A percentile compares a stretch with the other conserved stretches of the same genome.
Conservation (phyloP, 2,797 vertebrate species). For the Chromis chromis region DNA sequence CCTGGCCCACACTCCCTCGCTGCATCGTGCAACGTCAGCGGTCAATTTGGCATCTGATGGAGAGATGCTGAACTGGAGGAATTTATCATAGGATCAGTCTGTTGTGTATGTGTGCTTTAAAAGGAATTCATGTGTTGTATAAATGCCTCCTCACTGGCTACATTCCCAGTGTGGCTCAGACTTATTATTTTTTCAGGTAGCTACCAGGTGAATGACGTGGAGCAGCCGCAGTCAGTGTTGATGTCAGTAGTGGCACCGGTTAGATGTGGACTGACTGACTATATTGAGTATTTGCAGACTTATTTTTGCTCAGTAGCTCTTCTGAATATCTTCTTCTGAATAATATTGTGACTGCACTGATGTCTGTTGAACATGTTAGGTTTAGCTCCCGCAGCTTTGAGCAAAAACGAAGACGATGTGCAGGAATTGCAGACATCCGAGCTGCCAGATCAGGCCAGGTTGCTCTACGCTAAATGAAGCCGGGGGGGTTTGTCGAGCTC, state of each 20-base stretch:
- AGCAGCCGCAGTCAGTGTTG: no score
- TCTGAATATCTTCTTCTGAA: background rate
- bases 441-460: constrained; percentile 39
- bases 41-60: constrained; percentile 34
- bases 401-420: constrained; percentile 20
- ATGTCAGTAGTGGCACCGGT: no score
- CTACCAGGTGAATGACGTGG: no score
- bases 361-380: constrained; percentile 3
- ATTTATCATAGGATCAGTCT: constrained; percentile 21
- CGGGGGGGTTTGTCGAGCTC: constrained; percentile 41
- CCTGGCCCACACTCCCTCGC: constrained; percentile 26
- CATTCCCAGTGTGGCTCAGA: constrained; percentile 32
- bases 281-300: background rate
- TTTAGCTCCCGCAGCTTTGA: constrained; percentile 7
- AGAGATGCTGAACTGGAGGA: constrained; percentile 47
- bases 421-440: constrained; percentile 36
- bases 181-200: no score
- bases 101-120: constrained; percentile 27
- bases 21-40: constrained; percentile 46
- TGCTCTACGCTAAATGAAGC: constrained; percentile 62
- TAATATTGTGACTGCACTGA: background rate
- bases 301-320: background rate
- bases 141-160: constrained; percentile 42
- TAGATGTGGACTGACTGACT: background rate
- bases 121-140: constrained; percentile 43